Conservation (phyloP, 2,797 vertebrate genomes). For the Protosalanx chinensis region DNA sequence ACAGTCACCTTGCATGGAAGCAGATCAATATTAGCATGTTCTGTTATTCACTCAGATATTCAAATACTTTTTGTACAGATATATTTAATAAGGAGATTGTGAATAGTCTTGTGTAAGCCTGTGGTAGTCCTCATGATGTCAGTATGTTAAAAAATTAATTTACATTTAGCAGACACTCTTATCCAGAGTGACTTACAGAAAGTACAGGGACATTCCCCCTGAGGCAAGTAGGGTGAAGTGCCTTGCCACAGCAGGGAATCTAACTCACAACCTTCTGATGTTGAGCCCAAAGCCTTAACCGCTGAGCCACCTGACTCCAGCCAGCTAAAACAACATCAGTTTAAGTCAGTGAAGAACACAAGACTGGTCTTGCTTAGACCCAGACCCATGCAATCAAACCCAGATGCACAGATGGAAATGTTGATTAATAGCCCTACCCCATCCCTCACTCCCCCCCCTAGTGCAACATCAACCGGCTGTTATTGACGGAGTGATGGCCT, state of each 20-base stretch:
- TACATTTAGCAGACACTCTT: no score
- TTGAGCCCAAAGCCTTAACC: no score
- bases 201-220: no score
- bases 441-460: not conserved
- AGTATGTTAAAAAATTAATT: not conserved
- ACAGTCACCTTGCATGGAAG: slow-evolving; percentile 34
- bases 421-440: not conserved
- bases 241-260: no score
- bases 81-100: slow-evolving; percentile 7
- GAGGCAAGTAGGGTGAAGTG: no score
- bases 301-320: no score
- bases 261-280: no score
- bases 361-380: slow-evolving; percentile 23
- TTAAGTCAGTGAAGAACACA: slow-evolving; percentile 19
- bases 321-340: not conserved
- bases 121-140: not conserved
- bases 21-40: not conserved
- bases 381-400: not conserved
- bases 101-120: not conserved
- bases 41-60: not conserved
- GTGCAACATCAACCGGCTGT: not conserved
- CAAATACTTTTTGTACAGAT: not conserved
- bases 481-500: slow-evolving; percentile 17
- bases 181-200: no score
- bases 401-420: not conserved